Conservation (phyloP, 2,113 vertebrate genomes). For the Sapajus apella region DNA sequence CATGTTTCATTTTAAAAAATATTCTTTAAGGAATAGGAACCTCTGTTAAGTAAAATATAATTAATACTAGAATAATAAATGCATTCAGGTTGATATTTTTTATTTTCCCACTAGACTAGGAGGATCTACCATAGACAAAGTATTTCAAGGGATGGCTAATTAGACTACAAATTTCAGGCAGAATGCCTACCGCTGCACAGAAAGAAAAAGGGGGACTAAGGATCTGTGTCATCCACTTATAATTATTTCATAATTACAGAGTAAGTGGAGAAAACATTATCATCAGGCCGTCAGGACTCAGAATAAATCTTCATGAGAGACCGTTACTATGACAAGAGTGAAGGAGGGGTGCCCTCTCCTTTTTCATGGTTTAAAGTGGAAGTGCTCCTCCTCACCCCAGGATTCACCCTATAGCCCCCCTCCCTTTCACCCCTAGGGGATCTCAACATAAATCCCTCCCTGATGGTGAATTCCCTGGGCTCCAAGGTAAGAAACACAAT, state of each 20-base stretch:
- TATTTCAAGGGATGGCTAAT: conserved; percentile 48
- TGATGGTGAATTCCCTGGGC: neutral
- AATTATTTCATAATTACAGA: conserved; percentile 66
- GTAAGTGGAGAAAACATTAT: conserved; percentile 67
- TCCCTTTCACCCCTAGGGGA: neutral
- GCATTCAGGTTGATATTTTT: neutral
- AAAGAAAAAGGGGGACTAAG: neutral
- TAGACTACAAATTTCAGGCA: conserved; percentile 42
- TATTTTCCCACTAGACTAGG: neutral
- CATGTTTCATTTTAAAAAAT: neutral
- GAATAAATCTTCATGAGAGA: conserved; percentile 67
- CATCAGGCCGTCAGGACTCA: conserved; percentile 65
- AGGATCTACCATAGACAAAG: conserved; percentile 42
- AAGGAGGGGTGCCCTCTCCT: neutral
- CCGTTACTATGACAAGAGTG: neutral
- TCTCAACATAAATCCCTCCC: neutral
- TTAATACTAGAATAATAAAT: conserved; percentile 14
- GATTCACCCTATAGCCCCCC: neutral
- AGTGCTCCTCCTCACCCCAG: neutral
- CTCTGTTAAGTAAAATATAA: conserved; percentile 45
- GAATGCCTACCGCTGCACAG: neutral
- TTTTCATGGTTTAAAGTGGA: neutral
- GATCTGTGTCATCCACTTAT: conserved; percentile 39
- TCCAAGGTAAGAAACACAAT: neutral
- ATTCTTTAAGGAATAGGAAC: conserved; percentile 1